Base-by-base conservation (phyloP, 2,113 vertebrate species). In the Zosterops japonicus region DNA sequence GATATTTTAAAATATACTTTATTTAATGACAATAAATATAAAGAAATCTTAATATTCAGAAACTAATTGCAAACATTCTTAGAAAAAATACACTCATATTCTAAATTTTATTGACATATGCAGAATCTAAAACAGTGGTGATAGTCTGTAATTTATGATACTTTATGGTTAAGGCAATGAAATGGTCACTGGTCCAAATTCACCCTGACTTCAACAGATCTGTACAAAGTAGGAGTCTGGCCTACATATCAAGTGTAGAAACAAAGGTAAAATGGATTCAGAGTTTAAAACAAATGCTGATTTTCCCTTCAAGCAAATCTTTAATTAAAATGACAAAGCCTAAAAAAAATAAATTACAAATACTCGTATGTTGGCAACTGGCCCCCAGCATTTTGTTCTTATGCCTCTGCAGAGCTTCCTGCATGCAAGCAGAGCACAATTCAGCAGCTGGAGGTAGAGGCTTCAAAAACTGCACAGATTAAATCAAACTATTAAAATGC, bases 21-120 rank as follows among this genome's bases (percentile, higher is more conserved):
- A 97, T 98, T 97, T 94, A 95, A 95, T 97, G 84, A 71, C 90
- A 94, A 97, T 96, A 98, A 98, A 97, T 97, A 98, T 55, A 96
- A 96, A 96, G 94, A 95, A 91, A 87, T 81, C 52, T 96, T 94
- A 95, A 90, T 84, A 91, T 92, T 97, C 82, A 95, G 95, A 95
- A 96, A 95, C 59, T 71, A 91, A 83, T 23, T 70, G 61, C 83
- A 93, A 97, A 95, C 53, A 77, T 83, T 89, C 70, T 79, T 91
- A 87, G 71, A 87, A 96, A 95, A 97, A 92, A 50, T 84, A 95
- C 93, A 87, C 94, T 96, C 76, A 97, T 56, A 92, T 96, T 94
- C 89, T 89, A 82, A 96, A 76, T 89, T 83, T 93, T 72, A 85
- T 87, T 80, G 92, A 50, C 78, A 57, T 72, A 83, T 69, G 57